These are phyloP conservation scores for Oreochromis tanganicae DNA, from an alignment of 2,113 vertebrate species.

Conservation along the genomic window DNA sequence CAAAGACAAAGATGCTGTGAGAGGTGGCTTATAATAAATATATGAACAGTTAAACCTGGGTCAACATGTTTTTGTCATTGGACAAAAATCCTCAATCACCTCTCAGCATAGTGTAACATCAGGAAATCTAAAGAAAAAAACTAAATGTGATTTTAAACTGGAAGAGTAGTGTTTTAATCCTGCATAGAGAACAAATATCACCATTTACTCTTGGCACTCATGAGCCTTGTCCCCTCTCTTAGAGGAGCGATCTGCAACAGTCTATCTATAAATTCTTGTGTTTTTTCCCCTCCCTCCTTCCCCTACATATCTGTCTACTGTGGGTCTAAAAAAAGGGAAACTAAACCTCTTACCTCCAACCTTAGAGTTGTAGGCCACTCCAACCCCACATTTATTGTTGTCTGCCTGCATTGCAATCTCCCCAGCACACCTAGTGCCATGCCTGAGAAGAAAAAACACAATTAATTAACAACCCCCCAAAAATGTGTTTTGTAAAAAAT, in stretches of 20 bases:
- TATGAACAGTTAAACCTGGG: background rate
- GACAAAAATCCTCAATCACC: background rate
- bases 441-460: constrained; percentile 67
- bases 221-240: background rate
- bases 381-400: constrained; percentile 97
- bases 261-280: background rate
- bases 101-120: background rate
- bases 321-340: background rate
- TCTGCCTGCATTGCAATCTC: constrained; percentile 98
- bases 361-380: constrained; percentile 91
- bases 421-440: constrained; percentile 94
- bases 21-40: background rate
- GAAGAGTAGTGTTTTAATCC: background rate
- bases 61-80: background rate
- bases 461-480: background rate
- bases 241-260: background rate
- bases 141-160: background rate
- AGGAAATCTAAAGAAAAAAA: background rate
- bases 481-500: background rate
- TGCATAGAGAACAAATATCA: background rate
- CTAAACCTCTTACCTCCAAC: constrained; percentile 84
- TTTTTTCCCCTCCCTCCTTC: background rate
- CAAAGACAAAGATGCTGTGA: background rate
- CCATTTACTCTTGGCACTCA: background rate
- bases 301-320: background rate